Base-by-base conservation (phyloP, 1,140 invertebrate species). In the Solen grandis region DNA sequence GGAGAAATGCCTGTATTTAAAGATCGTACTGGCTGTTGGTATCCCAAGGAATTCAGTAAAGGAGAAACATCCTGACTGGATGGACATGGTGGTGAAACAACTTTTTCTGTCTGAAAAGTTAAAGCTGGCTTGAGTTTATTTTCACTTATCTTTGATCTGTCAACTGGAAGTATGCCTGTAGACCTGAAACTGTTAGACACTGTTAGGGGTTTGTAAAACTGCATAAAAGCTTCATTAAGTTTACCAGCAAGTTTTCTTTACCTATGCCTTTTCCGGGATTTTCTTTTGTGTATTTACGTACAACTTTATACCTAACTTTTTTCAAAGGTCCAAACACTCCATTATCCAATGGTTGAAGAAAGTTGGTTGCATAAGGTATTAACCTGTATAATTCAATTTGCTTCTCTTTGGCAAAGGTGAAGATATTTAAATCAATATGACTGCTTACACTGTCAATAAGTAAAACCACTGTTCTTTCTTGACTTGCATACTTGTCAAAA, bases 151-250 rank as follows among this genome's bases (percentile, higher is more conserved):
- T 46, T 41, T 55, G 41, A 46, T 5, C 66, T 31, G 36, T 78
- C 46, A 25, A 83, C 33, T 8, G 74, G 74, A 46, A 69, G 78
- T 22, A 83, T 73, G 33, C 81, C 66, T 27, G 62, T 46, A 55
- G 69, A 36, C 25, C 55, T 69, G 35, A n/a, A 83, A 72, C 75
- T 83, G 46, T 83, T 70, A 13, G 76, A 55, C 14, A 85, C 68
- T 38, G 77, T 83, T 1, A 72, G 60, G 25, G 81, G 81, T 63
- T 83, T 85, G 52, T 85, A 85, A 63, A 85, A 85, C 13, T 60
- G 0, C 8, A 75, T 27, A 72, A 79, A 82, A 1, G 76, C 70
- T 27, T 83, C 81, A 22, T 76, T 66, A 36, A 85, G 59, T 70
- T 85, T 83, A 54, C 68, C 73, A n/a, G 83, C 73, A 84, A 84